Conservation (phyloP, 2,797 vertebrate genomes). For the Sciurus carolinensis region DNA sequence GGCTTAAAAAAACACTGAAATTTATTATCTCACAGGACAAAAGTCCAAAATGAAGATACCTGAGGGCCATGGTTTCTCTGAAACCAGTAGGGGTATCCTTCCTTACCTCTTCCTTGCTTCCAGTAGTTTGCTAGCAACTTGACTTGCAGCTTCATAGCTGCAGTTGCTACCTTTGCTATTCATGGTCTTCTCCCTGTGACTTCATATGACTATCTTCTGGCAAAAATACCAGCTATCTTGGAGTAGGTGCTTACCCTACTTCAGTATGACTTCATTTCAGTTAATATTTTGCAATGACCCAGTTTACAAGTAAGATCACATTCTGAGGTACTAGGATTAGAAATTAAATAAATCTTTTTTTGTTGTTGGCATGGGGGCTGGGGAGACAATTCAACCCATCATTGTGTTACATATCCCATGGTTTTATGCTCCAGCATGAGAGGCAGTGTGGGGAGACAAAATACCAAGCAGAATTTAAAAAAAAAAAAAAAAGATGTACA, state of each 20-base stretch:
- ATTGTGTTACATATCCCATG: no score
- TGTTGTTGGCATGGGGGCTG: no score
- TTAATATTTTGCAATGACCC: background rate
- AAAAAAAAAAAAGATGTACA: no score
- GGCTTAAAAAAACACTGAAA: background rate
- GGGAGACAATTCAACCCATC: no score
- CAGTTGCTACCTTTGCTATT: background rate
- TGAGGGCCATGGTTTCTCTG: background rate
- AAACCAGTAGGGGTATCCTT: background rate
- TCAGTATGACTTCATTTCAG: background rate
- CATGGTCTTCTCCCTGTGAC: background rate
- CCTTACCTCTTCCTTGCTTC: background rate
- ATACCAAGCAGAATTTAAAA: no score
- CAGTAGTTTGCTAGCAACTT: background rate
- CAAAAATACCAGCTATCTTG: background rate
- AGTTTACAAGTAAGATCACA: background rate
- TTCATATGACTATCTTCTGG: conserved; percentile 14
- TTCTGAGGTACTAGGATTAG: background rate
- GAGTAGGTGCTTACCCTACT: background rate
- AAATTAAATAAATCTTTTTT: no score
- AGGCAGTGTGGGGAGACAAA: no score
- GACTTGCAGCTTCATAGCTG: background rate
- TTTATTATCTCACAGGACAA: background rate
- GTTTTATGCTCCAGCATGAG: no score
- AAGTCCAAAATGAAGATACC: background rate